Conservation (phyloP, 2,888 invertebrate species). For the Caenorhabditis zanzibari region DNA sequence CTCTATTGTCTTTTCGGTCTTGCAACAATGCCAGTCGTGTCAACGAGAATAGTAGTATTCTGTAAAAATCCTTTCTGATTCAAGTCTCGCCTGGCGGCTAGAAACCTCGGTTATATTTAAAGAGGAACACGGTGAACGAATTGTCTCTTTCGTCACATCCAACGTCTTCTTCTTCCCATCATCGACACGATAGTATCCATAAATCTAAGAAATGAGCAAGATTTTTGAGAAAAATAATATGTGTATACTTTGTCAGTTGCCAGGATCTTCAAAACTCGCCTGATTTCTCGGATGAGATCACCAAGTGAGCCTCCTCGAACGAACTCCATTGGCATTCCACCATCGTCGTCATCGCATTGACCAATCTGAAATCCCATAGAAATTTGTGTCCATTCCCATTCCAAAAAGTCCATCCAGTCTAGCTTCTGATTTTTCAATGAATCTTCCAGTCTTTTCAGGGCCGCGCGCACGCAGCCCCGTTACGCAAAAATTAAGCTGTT, state of each 20-base stretch:
- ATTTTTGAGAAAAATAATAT: neutral
- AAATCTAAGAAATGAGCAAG: conserved; percentile 60
- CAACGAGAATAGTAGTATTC: conserved; percentile 74
- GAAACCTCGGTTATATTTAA: conserved; percentile 61
- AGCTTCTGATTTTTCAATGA: no score
- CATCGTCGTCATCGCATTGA: conserved; percentile 74
- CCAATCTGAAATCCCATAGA: conserved; percentile 40
- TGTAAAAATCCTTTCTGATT: conserved; percentile 40
- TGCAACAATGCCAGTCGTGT: conserved; percentile 73
- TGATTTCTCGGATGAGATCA: conserved; percentile 74
- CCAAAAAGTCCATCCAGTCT: no score
- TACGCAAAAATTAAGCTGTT: conserved; percentile 82
- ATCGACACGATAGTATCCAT: conserved; percentile 74
- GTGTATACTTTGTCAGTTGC: conserved; percentile 72
- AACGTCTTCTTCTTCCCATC: conserved; percentile 47
- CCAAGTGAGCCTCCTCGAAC: conserved; percentile 71
- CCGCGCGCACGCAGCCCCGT: conserved; percentile 84
- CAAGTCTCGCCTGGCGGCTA: neutral
- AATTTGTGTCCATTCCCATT: no score
- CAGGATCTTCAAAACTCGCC: conserved; percentile 74
- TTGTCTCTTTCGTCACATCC: conserved; percentile 64
- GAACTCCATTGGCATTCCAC: conserved; percentile 68
- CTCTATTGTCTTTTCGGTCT: conserved; percentile 39
- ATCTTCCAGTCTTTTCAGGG: conserved; percentile 68
- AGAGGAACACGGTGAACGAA: conserved; percentile 41